Evolutionary conservation across 1,140 invertebrate genomes (phyloP), one percentile per base, ranked within the genome.

Genomic region (Ephestia elutella): DNA sequence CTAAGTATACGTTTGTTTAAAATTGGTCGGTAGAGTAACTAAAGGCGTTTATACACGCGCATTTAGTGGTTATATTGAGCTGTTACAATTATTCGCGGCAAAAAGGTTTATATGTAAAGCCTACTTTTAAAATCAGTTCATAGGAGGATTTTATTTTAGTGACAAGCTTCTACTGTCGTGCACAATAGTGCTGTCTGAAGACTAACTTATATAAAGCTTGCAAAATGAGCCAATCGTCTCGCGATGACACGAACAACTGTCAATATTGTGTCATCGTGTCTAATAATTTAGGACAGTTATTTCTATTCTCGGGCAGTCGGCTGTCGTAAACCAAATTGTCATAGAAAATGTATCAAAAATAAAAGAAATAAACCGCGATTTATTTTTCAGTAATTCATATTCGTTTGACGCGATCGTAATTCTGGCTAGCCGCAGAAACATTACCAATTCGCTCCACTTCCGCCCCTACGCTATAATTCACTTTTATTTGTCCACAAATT

Each of bases 401-500:
- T 5, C 11, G n/a, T 44, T 44, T 17, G 38, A 44, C 38, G 15
- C 38, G 13, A 44, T 17, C 2, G 38, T 17, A 44, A 44, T 44
- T 44, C 38, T 17, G 38, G 38, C 13, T 10, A 8, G 13, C 38
- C 38, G 38, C 38, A 44, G 38, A 3, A 44, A 15, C 38, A 44
- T 44, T 44, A 44, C 38, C 3, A 44, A 44, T 44, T 44, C 38
- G 38, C 38, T 15, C 38, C 38, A 44, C 38, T 44, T 44, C 38
- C 38, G 38, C 4, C 38, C 38, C 38, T 17, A 15, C 5, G 38
- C 38, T 7, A 44, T 44, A 44, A 44, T 17, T 44, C 38, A 44
- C 38, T 44, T 44, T 44, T 44, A 44, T 44, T 44, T 44, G 38
- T 44, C 38, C 38, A 44, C 38, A 17, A 44, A 44, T 44, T 44